phyloP scores from a whole-genome alignment of 2,888 invertebrate genomes.

The Tryphoninae sp. region DNA sequence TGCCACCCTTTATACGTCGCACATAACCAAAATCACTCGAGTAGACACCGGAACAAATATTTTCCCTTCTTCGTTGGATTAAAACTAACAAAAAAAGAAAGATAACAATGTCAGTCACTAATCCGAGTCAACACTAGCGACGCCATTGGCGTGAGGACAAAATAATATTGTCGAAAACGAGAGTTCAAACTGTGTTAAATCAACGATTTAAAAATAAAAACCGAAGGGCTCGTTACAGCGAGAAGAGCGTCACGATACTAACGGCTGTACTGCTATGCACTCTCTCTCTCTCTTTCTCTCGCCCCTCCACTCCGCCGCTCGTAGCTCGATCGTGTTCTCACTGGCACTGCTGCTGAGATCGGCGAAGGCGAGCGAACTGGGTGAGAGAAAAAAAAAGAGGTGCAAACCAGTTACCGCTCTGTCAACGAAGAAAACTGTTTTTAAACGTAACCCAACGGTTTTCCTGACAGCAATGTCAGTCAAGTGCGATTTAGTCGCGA shows the following conservation, averaged over 20 bases:
- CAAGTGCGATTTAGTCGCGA: not conserved
- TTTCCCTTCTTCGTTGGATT: not conserved
- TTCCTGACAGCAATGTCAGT: not conserved
- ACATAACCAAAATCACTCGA: constrained; percentile 52
- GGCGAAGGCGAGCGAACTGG: constrained; percentile 6
- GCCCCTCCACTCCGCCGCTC: too few relatives aligned
- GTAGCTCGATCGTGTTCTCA: too few relatives aligned
- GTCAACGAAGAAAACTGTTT: not conserved
- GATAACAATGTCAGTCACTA: constrained; percentile 1
- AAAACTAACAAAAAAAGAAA: constrained; percentile 6
- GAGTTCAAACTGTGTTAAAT: not conserved
- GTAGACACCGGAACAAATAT: not conserved
- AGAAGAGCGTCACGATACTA: constrained; percentile 36
- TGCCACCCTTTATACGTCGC: constrained; percentile 43
- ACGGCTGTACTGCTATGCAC: constrained; percentile 23
- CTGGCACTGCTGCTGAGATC: not conserved
- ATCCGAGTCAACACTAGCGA: not conserved
- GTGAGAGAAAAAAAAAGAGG: constrained; percentile 18
- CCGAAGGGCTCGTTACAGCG: constrained; percentile 27
- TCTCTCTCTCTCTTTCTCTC: not conserved
- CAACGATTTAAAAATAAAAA: too few relatives aligned
- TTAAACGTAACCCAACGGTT: not conserved
- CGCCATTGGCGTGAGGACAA: not conserved
- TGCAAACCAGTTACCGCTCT: not conserved
- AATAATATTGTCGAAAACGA: not conserved